Evolutionary conservation across 1,140 invertebrate genomes (phyloP).

Genomic region (Arion vulgaris): DNA sequence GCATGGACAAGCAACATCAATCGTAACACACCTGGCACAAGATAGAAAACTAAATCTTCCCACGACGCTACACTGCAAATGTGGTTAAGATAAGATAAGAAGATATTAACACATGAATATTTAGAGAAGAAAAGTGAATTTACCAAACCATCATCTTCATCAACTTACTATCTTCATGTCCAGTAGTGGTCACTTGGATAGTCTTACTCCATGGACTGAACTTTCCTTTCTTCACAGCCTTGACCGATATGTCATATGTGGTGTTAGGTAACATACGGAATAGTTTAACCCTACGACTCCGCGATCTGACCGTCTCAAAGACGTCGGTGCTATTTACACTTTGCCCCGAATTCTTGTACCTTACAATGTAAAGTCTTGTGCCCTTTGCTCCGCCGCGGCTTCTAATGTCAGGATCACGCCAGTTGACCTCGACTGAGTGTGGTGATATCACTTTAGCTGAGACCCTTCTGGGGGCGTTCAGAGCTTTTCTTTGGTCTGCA

Average conservation of each 20-base stretch:
- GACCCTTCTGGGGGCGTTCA: constrained; percentile 30
- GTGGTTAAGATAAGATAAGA: too few species aligned
- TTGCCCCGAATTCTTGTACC: constrained; percentile 19
- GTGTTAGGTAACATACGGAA: constrained; percentile 32
- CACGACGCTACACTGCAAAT: too few species aligned
- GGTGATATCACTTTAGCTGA: constrained; percentile 19
- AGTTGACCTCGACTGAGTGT: constrained; percentile 31
- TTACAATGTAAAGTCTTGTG: constrained; percentile 35
- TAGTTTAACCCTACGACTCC: not conserved
- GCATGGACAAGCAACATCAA: too few species aligned
- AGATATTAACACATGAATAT: too few species aligned
- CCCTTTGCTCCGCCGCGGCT: not conserved
- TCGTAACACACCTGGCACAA: too few species aligned
- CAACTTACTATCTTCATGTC: not conserved
- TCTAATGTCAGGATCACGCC: constrained; percentile 25
- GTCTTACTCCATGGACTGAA: constrained; percentile 29
- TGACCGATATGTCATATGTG: constrained; percentile 29
- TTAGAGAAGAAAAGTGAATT: too few species aligned
- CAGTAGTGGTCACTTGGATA: constrained; percentile 11
- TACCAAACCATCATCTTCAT: too few species aligned
- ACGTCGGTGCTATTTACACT: not conserved
- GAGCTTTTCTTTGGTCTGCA: not conserved
- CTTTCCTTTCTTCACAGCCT: constrained; percentile 18
- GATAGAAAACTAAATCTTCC: too few species aligned
- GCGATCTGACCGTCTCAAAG: constrained; percentile 17